A percentile compares a stretch with the other conserved stretches of the same genome.
Conservation (phyloP, 2,113 vertebrate genomes). For the Diadophis punctatus region DNA sequence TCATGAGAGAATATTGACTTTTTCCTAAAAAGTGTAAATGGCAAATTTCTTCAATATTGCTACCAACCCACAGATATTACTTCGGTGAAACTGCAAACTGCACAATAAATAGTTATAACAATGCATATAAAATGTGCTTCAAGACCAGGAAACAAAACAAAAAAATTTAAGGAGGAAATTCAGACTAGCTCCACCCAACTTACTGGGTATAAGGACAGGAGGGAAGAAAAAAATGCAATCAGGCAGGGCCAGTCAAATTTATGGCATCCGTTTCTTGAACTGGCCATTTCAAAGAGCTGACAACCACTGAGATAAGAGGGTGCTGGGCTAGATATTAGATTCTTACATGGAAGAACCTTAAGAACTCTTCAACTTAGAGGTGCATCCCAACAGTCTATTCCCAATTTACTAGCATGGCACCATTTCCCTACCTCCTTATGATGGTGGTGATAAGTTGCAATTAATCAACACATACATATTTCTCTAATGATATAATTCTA, state of each 20-base stretch:
- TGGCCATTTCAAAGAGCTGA: neutral
- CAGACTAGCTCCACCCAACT: neutral
- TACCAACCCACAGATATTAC: neutral
- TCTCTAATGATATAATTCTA: neutral
- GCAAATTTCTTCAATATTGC: neutral
- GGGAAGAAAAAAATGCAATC: neutral
- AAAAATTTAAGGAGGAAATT: neutral
- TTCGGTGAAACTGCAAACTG: neutral
- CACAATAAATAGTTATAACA: neutral
- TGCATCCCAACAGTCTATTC: neutral
- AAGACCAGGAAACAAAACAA: neutral
- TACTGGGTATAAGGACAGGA: neutral
- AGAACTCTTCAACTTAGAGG: neutral
- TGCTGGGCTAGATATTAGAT: neutral
- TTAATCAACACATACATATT: neutral
- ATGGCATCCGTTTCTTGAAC: neutral
- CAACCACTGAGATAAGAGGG: neutral
- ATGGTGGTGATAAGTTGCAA: neutral
- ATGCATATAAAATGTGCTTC: neutral
- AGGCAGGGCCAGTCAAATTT: neutral
- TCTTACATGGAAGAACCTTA: neutral
- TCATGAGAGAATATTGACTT: neutral
- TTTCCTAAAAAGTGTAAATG: neutral
- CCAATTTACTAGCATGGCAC: neutral
- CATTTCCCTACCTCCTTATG: neutral